Evolutionary conservation across 1,140 invertebrate genomes (phyloP).

Genomic region (Centruroides vittatus): DNA sequence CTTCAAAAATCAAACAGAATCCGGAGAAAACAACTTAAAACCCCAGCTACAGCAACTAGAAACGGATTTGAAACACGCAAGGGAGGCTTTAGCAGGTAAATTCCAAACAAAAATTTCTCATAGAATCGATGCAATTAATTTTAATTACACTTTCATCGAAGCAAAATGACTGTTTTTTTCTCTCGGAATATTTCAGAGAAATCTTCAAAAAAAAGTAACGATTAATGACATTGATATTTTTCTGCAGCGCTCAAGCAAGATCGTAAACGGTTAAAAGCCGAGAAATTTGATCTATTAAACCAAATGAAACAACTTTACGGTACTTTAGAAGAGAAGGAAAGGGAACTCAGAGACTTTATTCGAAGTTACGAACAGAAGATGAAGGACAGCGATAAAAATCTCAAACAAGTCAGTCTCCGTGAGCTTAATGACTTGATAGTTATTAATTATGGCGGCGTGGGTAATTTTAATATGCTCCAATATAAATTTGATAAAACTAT

Average conservation of each 20-base stretch:
- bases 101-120: background rate
- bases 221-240: slow-evolving; percentile 14
- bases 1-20: slow-evolving; percentile 15
- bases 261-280: slow-evolving; percentile 74
- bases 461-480: too few relatives aligned
- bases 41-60: slow-evolving; percentile 25
- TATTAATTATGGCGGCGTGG: too few relatives aligned
- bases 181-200: too few relatives aligned
- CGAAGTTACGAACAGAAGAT: slow-evolving; percentile 80
- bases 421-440: too few relatives aligned
- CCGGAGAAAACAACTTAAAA: slow-evolving; percentile 4
- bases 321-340: slow-evolving; percentile 85
- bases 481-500: too few relatives aligned
- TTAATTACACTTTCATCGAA: too few relatives aligned
- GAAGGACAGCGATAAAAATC: slow-evolving; percentile 53
- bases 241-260: slow-evolving; percentile 60
- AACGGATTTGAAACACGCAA: slow-evolving; percentile 35
- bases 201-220: too few relatives aligned
- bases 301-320: slow-evolving; percentile 91
- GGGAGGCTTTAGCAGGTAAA: slow-evolving; percentile 41
- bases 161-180: too few relatives aligned
- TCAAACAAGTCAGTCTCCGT: slow-evolving; percentile 34
- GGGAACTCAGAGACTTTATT: slow-evolving; percentile 83
- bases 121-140: too few relatives aligned
- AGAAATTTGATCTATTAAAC: slow-evolving; percentile 83